A percentile compares a stretch with the other conserved stretches of the same genome.
phyloP scores from a whole-genome alignment of 1,140 invertebrate species.

The Neomicropteryx cornuta region DNA sequence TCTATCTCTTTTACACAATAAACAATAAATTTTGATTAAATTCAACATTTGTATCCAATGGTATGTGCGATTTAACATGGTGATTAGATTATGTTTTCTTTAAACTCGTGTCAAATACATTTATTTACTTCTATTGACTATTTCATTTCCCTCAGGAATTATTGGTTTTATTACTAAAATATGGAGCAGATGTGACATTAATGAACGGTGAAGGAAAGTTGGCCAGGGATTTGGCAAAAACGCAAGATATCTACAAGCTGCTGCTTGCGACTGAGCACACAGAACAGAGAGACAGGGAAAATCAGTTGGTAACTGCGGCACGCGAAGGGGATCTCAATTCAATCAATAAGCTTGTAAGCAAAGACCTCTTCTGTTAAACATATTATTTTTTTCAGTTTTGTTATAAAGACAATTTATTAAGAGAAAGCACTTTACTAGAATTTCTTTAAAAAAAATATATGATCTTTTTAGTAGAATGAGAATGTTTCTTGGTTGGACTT shows the following conservation, averaged over 20 bases:
- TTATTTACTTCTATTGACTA: too few relatives aligned
- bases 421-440: constrained; percentile 1
- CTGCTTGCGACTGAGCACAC: constrained; percentile 48
- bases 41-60: too few relatives aligned
- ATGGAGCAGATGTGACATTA: constrained; percentile 66
- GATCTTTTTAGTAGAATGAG: not conserved
- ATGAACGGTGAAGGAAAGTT: constrained; percentile 51
- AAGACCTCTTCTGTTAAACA: too few relatives aligned
- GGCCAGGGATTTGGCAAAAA: constrained; percentile 43
- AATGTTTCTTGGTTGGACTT: not conserved
- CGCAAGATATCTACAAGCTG: constrained; percentile 42
- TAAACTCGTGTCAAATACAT: too few relatives aligned
- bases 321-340: constrained; percentile 42
- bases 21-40: too few relatives aligned
- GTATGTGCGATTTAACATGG: too few relatives aligned
- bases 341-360: constrained; percentile 43
- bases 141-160: constrained; percentile 57
- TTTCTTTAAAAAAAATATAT: not conserved
- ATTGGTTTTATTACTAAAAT: constrained; percentile 55
- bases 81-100: too few relatives aligned
- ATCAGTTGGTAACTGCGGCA: constrained; percentile 45
- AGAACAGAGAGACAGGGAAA: constrained; percentile 40
- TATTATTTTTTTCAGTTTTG: constrained; percentile 1
- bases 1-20: too few relatives aligned
- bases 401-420: not conserved